These are phyloP conservation scores for Zelostemma sp. DNA, from an alignment of 1,140 invertebrate species.

Conservation along the genomic window DNA sequence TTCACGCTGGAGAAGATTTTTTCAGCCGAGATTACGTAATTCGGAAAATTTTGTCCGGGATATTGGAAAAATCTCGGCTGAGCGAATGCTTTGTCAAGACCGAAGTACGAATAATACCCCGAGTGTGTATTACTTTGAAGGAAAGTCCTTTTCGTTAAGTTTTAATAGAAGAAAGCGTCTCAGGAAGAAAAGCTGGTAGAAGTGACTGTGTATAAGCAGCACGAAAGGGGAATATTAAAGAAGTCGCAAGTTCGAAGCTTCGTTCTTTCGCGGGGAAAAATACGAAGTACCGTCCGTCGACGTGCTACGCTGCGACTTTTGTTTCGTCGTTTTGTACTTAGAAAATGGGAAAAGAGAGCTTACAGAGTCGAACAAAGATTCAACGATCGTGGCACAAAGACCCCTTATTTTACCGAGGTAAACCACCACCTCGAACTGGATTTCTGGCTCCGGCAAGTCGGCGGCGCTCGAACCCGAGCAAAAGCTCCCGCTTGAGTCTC, in stretches of 20 bases:
- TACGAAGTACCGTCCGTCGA: constrained; percentile 14
- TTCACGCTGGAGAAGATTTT: background rate
- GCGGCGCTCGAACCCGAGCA: constrained; percentile 41
- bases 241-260: constrained; percentile 24
- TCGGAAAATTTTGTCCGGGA: background rate
- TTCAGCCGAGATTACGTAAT: background rate
- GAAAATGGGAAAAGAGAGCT: constrained; percentile 21
- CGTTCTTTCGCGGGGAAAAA: constrained; percentile 12
- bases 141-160: background rate
- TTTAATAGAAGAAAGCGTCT: background rate
- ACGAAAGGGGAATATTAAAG: constrained; percentile 18
- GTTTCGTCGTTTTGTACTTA: constrained; percentile 26
- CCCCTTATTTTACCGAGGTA: constrained; percentile 43
- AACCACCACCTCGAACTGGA: constrained; percentile 36
- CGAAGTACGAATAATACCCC: background rate
- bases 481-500: too few relatives aligned
- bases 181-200: background rate
- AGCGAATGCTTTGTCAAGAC: background rate
- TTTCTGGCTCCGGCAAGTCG: constrained; percentile 43
- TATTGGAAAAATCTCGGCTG: background rate
- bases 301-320: constrained; percentile 33
- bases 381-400: constrained; percentile 42
- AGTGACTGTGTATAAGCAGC: background rate
- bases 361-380: constrained; percentile 42
- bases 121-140: background rate